A percentile compares a stretch with the other conserved stretches of the same genome.
Evolutionary conservation across 2,888 invertebrate species (phyloP).

Genomic region (Eristalinus aeneus): DNA sequence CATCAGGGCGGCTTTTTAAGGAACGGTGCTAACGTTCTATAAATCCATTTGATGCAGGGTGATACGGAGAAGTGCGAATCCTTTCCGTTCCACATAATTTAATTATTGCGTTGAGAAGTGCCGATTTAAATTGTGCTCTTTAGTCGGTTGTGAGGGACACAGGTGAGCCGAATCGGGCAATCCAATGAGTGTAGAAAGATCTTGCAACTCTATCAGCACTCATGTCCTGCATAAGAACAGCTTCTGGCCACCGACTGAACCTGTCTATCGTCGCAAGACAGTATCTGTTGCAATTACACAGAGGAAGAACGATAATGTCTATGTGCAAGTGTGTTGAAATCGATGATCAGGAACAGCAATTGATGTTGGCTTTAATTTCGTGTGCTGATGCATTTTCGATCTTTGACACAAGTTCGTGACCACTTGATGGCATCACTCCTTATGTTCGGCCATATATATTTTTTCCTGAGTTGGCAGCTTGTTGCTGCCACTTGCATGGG

Average conservation of each 20-base stretch:
- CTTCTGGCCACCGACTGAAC: slow-evolving; percentile 24
- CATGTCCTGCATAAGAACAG: slow-evolving; percentile 34
- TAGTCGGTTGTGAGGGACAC: slow-evolving; percentile 48
- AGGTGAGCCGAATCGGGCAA: slow-evolving; percentile 47
- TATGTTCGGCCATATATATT: neutral
- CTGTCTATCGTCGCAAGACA: neutral
- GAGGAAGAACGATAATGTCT: neutral
- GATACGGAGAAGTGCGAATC: slow-evolving; percentile 39
- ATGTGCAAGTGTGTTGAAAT: neutral
- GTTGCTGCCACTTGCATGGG: no score
- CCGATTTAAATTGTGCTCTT: slow-evolving; percentile 49
- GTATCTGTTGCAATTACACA: neutral
- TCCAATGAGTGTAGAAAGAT: slow-evolving; percentile 36
- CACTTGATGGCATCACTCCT: neutral
- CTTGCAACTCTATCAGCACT: slow-evolving; percentile 39
- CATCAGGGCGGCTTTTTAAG: slow-evolving; percentile 39
- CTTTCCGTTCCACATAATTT: slow-evolving; percentile 24
- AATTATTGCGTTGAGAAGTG: slow-evolving; percentile 23
- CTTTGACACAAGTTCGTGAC: slow-evolving; percentile 5
- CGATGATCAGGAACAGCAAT: slow-evolving; percentile 1
- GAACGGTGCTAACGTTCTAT: slow-evolving; percentile 49
- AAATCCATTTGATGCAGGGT: slow-evolving; percentile 52
- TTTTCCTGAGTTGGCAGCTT: no score
- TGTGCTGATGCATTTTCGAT: no score
- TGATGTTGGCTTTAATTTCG: slow-evolving; percentile 1